A percentile compares a stretch with the other conserved stretches of the same genome.
phyloP scores from a whole-genome alignment of 2,113 vertebrate genomes.

The Pardalotus punctatus region DNA sequence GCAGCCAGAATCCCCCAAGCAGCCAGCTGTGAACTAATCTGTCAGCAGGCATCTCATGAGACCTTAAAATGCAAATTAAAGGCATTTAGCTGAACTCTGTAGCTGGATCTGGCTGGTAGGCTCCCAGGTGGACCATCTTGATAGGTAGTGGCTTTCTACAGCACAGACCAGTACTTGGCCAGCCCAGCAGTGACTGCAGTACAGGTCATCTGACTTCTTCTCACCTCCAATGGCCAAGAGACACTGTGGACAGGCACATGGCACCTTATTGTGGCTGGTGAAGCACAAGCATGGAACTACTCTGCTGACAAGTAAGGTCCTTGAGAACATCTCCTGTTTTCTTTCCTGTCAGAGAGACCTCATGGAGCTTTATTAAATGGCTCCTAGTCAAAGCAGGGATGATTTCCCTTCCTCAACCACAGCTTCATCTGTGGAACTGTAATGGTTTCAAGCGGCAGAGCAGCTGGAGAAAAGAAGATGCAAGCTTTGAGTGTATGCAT shows the following conservation, averaged over 20 bases:
- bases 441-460: not conserved
- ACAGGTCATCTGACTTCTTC: not conserved
- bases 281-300: not conserved
- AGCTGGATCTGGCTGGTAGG: not conserved
- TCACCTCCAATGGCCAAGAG: not conserved
- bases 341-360: not conserved
- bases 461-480: not conserved
- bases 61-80: not conserved
- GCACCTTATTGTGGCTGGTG: not conserved
- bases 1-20: fast-evolving
- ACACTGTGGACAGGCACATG: not conserved
- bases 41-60: not conserved
- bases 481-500: not conserved
- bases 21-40: not conserved
- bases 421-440: not conserved
- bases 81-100: not conserved
- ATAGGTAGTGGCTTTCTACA: not conserved
- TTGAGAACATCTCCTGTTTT: not conserved
- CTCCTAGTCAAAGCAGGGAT: not conserved
- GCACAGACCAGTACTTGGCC: not conserved
- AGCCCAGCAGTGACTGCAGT: not conserved
- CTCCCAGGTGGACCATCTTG: not conserved
- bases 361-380: not conserved
- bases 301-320: not conserved
- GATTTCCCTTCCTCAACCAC: not conserved